phyloP scores from a whole-genome alignment of 2,797 vertebrate genomes.

The Phylloscopus collybita region DNA sequence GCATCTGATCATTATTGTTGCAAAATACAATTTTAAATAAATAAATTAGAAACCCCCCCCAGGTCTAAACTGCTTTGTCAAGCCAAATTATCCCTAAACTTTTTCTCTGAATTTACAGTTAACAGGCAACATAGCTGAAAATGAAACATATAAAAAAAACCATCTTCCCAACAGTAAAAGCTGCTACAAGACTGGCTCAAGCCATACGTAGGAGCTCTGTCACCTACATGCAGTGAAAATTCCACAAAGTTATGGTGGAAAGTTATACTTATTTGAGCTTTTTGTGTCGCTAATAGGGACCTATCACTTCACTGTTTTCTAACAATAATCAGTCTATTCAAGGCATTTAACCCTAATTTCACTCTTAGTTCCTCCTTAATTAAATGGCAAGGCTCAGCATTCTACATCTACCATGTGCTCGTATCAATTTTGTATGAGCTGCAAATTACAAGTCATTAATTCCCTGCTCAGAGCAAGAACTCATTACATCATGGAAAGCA shows the following conservation, averaged over 20 bases:
- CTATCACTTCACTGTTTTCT: neutral
- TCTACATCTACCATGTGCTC: neutral
- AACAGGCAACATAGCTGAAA: neutral
- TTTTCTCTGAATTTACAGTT: neutral
- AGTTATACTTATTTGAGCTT: neutral
- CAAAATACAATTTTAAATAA: neutral
- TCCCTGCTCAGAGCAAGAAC: neutral
- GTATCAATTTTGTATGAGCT: neutral
- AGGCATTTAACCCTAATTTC: slow-evolving; percentile 14
- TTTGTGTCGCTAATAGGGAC: neutral
- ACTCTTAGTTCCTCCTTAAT: slow-evolving; percentile 6
- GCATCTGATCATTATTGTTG: neutral
- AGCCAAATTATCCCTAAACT: neutral
- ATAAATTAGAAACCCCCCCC: neutral
- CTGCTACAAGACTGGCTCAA: neutral
- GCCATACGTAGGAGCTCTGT: neutral
- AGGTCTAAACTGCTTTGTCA: neutral
- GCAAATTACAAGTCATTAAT: slow-evolving; percentile 28
- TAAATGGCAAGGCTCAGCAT: neutral
- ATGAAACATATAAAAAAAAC: neutral
- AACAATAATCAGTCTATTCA: neutral
- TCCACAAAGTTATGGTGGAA: neutral
- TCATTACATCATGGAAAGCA: neutral
- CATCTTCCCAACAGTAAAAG: neutral
- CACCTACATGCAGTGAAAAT: neutral